Conservation (phyloP, 2,888 invertebrate species). For the Mystacides longicornis region DNA sequence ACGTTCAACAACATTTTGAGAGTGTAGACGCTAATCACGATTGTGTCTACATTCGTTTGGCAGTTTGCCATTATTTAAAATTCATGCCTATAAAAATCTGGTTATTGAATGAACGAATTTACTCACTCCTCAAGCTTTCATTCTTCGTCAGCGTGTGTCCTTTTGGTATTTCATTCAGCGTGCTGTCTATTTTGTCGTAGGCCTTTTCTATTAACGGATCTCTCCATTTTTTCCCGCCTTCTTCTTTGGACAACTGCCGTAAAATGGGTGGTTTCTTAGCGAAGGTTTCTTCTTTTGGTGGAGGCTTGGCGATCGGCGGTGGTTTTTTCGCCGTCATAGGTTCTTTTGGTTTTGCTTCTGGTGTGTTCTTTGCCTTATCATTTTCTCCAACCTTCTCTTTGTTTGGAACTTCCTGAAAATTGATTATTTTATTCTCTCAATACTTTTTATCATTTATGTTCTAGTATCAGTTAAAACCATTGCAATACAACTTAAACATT, state of each 20-base stretch:
- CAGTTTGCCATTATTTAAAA: not conserved
- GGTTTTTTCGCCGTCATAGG: slow-evolving; percentile 41
- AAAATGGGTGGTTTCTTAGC: slow-evolving; percentile 40
- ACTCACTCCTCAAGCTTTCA: slow-evolving; percentile 48
- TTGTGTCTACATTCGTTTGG: no score
- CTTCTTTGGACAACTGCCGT: slow-evolving; percentile 46
- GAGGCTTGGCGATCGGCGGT: slow-evolving; percentile 39
- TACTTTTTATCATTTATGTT: no score
- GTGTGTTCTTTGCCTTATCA: slow-evolving; percentile 31
- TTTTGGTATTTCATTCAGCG: slow-evolving; percentile 44
- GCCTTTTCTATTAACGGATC: slow-evolving; percentile 47
- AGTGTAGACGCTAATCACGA: no score
- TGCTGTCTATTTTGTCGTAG: slow-evolving; percentile 48
- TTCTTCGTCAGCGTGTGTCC: slow-evolving; percentile 48
- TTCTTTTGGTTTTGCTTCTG: slow-evolving; percentile 24
- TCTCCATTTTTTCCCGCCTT: slow-evolving; percentile 45
- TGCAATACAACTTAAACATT: no score
- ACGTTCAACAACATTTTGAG: no score
- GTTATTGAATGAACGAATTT: slow-evolving; percentile 1
- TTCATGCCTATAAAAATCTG: no score
- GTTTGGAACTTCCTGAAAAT: slow-evolving; percentile 10
- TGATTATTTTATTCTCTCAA: not conserved
- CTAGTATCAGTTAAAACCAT: no score
- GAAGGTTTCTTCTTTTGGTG: slow-evolving; percentile 45
- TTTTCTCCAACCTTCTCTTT: slow-evolving; percentile 34